These are phyloP conservation scores for Odontophorus gujanensis DNA, from an alignment of 2,113 vertebrate species.

Conservation along the genomic window DNA sequence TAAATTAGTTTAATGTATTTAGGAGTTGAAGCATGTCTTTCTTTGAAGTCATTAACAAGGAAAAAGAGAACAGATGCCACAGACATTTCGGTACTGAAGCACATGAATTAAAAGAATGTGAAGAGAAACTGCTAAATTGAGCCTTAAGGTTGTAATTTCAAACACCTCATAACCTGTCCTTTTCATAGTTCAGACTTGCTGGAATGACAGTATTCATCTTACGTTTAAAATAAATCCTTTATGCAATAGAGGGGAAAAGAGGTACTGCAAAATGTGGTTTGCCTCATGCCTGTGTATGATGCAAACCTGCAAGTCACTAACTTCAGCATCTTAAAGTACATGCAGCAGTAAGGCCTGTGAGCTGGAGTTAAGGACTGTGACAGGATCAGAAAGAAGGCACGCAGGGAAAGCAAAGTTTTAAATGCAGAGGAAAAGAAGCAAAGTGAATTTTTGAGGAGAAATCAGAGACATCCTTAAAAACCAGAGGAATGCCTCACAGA, in stretches of 20 bases:
- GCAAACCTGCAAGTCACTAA: not conserved
- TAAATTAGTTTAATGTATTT: conserved; percentile 70
- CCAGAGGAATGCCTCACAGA: conserved; percentile 62
- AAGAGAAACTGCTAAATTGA: conserved; percentile 54
- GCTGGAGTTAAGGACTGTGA: not conserved
- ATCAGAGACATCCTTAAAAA: conserved; percentile 48
- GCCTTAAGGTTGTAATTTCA: conserved; percentile 65
- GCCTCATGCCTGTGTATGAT: not conserved
- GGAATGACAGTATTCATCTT: not conserved
- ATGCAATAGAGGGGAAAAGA: not conserved
- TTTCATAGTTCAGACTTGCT: conserved; percentile 58
- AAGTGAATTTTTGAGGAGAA: conserved; percentile 68
- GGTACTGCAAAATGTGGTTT: not conserved
- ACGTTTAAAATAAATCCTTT: not conserved
- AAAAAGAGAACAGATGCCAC: not conserved
- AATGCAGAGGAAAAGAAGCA: not conserved
- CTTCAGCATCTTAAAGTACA: not conserved
- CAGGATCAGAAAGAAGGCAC: not conserved
- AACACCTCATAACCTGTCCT: conserved; percentile 50
- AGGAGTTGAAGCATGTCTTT: conserved; percentile 66
- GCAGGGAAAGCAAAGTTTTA: not conserved
- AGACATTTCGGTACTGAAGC: conserved; percentile 47
- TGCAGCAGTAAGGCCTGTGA: not conserved
- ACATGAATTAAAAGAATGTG: conserved; percentile 65
- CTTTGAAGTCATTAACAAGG: conserved; percentile 68